Evolutionary conservation across 2,113 vertebrate species (phyloP).

Genomic region (Lutjanus erythropterus): DNA sequence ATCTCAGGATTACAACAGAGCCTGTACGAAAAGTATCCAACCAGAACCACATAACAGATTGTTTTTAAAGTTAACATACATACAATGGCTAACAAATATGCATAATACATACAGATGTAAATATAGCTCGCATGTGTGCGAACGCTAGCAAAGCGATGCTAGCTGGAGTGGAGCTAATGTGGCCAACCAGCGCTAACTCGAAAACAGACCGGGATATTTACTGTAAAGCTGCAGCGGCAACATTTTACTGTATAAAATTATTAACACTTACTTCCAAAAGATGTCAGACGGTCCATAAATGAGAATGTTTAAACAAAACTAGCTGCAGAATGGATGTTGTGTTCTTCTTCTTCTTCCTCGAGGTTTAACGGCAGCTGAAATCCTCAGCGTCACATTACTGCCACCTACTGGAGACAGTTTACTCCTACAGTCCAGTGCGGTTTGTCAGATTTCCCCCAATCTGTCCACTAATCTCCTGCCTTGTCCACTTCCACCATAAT

Average conservation of each 20-base stretch:
- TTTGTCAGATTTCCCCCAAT: not conserved
- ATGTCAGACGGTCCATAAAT: conserved; percentile 92
- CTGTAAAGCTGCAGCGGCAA: not conserved
- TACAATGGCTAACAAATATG: not conserved
- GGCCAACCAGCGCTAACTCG: not conserved
- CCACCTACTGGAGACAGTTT: not conserved
- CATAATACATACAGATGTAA: not conserved
- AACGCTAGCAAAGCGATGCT: conserved; percentile 27
- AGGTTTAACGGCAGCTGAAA: not conserved
- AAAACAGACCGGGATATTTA: fast-evolving
- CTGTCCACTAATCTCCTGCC: not conserved
- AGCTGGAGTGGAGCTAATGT: not conserved
- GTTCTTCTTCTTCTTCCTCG: not conserved
- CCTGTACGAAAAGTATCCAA: not conserved
- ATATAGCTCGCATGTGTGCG: not conserved
- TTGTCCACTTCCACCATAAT: not conserved
- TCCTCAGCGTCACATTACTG: not conserved
- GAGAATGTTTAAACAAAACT: conserved; percentile 7
- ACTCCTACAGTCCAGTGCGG: not conserved
- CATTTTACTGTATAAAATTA: not conserved
- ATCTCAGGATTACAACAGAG: not conserved
- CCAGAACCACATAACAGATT: fast-evolving
- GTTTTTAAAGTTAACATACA: not conserved
- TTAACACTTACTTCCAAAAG: conserved; percentile 91
- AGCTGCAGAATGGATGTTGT: not conserved